Evolutionary conservation across 2,113 vertebrate genomes (phyloP), one percentile per base, ranked within the genome.

Genomic region (Apteryx mantelli): DNA sequence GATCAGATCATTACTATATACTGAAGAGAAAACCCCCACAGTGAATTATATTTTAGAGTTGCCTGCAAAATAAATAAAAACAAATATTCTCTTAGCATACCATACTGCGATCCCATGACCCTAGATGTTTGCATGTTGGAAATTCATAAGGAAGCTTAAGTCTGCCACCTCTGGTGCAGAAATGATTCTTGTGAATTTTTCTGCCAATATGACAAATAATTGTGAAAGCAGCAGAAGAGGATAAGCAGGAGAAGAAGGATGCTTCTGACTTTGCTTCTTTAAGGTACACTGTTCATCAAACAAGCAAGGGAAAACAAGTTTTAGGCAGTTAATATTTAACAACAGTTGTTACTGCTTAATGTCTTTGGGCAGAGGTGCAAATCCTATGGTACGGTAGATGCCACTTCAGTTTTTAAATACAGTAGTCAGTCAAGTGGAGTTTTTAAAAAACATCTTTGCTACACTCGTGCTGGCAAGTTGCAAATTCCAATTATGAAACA

Each of bases 391-490:
- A 56, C 25, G 84, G 94, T 28, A 92, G 85, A 68, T 91, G 75
- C 82, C 74, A 77, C 81, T 85, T 88, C 86, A 65, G 60, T 76
- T 93, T 73, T 93, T 68, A 80, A 89, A 81, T 89, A 88, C 68
- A 92, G 90, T 86, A 92, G 95, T 95, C 94, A 97, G 76, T 75
- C 56, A 42, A 84, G 73, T 48, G 64, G 87, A 96, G 80, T 86
- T 83, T 78, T 90, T 92, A 76, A 88, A 95, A 96, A 96, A 92
- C 65, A 93, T 79, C 93, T 96, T 96, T 95, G 97, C 97, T 98
- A 97, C 96, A 97, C 89, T 88, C 91, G 76, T 95, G 96, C 97
- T 97, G 96, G 90, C 95, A 96, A 91, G 89, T 76, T 96, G 96
- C 85, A 91, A 91, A 96, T 14, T 90, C 65, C 42, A 8, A 34